Conservation (phyloP, 2,113 vertebrate genomes). For the Ceyx melanurus region DNA sequence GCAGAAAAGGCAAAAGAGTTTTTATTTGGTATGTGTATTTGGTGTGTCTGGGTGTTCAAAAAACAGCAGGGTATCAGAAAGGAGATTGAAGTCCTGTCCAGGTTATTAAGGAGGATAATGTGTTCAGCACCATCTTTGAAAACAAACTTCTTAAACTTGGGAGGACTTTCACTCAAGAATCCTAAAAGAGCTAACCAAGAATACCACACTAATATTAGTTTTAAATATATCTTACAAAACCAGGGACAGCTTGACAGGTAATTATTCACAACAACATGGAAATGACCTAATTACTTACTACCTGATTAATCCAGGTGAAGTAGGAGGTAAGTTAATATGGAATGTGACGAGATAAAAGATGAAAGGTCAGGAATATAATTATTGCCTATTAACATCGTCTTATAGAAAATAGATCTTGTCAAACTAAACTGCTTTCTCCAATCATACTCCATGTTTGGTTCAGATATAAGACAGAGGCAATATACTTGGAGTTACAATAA, state of each 20-base stretch:
- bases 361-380: slow-evolving; percentile 44
- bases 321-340: neutral
- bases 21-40: neutral
- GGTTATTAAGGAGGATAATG: neutral
- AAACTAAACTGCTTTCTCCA: neutral
- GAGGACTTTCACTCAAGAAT: neutral
- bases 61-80: neutral
- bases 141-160: neutral
- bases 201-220: neutral
- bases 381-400: neutral
- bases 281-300: neutral
- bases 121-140: neutral
- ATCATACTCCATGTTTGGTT: neutral
- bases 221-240: neutral
- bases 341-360: slow-evolving; percentile 35
- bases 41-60: neutral
- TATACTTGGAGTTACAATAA: neutral
- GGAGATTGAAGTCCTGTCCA: neutral
- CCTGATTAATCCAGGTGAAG: neutral
- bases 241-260: neutral
- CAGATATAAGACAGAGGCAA: neutral
- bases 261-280: neutral
- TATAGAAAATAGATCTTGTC: slow-evolving; percentile 18
- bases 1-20: neutral
- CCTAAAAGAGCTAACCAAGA: neutral